Evolutionary conservation across 2,797 vertebrate species (phyloP).

Genomic region (Astyanax mexicanus): DNA sequence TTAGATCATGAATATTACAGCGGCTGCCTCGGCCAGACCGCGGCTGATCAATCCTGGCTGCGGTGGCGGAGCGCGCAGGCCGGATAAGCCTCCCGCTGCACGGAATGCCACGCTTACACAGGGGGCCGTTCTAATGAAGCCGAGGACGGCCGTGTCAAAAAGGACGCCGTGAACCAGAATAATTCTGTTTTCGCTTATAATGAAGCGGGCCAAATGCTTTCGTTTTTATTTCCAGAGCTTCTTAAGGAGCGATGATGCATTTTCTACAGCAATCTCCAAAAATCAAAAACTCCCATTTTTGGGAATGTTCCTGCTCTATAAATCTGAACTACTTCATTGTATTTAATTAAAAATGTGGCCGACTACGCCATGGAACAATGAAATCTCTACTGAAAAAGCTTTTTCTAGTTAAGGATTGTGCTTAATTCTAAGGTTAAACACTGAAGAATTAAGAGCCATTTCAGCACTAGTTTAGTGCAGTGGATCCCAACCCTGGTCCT

Average conservation of each 20-base stretch:
- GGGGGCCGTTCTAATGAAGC: conserved; percentile 37
- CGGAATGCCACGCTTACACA: conserved; percentile 38
- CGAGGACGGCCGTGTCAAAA: conserved; percentile 32
- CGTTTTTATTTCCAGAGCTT: conserved; percentile 6
- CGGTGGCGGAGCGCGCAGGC: conserved; percentile 41
- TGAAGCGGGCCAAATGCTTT: not conserved
- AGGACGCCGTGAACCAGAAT: conserved; percentile 36
- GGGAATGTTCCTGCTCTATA: not conserved
- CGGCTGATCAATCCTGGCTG: conserved; percentile 79
- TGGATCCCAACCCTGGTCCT: too few relatives aligned
- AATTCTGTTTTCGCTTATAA: conserved; percentile 18
- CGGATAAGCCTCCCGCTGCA: conserved; percentile 43
- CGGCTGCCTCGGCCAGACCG: conserved; percentile 65
- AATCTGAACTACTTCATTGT: not conserved
- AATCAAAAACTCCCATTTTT: not conserved
- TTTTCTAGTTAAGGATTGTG: too few relatives aligned
- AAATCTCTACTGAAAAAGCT: too few relatives aligned
- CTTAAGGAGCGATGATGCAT: not conserved
- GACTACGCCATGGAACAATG: not conserved
- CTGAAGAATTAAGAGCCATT: too few relatives aligned
- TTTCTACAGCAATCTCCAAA: conserved; percentile 4
- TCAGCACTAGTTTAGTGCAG: too few relatives aligned
- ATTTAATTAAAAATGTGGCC: too few relatives aligned
- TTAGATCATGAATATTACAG: conserved; percentile 85
- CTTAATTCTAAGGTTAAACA: too few relatives aligned